Base-by-base conservation (phyloP, 2,113 vertebrate species). In the Microtus oregoni region DNA sequence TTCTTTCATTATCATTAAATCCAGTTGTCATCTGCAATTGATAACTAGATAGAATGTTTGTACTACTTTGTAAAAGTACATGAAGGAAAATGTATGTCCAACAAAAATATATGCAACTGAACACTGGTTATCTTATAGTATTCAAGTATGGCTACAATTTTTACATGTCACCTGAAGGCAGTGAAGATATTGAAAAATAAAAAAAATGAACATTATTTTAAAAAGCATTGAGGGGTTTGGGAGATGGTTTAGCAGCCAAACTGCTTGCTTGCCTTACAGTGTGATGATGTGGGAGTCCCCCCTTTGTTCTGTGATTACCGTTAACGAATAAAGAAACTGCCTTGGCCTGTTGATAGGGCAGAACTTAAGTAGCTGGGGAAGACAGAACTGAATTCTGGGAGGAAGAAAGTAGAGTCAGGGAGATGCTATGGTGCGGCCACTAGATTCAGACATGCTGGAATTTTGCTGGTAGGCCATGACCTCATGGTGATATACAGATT, bases 1-100 rank as follows among this genome's bases (percentile, higher is more conserved):
- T 52, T 83, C 30, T 93, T 77, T n/a, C 35, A 24, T 35, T 93
- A 13, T 81, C 35, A 92, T 86, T 89, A 55, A 89, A 89, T 32
- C 61, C 2, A 35, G 19, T 72, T 50, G 28, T 76, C 70, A 72
- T 87, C 77, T 72, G 32, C 79, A 72, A 82, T 28, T 86, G 13
- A 70, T 70, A 65, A 77, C 11, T 95, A 1, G 67, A 87, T 65
- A 92, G 61, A 38, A 79, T 65, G 20, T 32, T 79, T 55, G 55
- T 13, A 22, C 1, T 58, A 38, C 81, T 81, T 90, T 81, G 76
- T 86, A 81, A 92, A 86, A 35, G 70, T 94, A 35, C 3, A 89
- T 22, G 13, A 50, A 75, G 63, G 38, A 78, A 89, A 83, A 88
- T 88, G 28, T 26, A 68, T 75, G 61, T 61, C 22, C 75, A 88